These are phyloP conservation scores for Leptogaster cylindrica DNA, from an alignment of 2,888 invertebrate genomes.

Conservation along the genomic window DNA sequence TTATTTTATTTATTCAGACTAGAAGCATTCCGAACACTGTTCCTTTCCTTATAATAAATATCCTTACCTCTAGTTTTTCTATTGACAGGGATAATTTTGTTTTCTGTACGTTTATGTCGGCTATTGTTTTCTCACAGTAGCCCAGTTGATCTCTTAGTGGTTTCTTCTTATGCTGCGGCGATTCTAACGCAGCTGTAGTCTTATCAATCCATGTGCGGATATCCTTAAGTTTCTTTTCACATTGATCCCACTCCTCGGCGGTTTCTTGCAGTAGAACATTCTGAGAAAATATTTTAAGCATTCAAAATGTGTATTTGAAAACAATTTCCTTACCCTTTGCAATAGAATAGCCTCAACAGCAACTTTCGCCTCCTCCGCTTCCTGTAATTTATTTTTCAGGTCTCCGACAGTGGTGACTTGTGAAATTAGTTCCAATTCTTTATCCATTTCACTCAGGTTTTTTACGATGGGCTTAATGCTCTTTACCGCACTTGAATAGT, in stretches of 20 bases:
- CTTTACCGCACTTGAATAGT: slow-evolving; percentile 87
- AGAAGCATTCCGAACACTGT: neutral
- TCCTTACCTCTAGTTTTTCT: slow-evolving; percentile 84
- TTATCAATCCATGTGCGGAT: slow-evolving; percentile 89
- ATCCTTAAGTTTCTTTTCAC: slow-evolving; percentile 91
- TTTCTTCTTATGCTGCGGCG: slow-evolving; percentile 83
- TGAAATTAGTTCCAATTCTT: slow-evolving; percentile 84
- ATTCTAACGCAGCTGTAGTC: slow-evolving; percentile 76
- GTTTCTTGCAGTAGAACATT: slow-evolving; percentile 88
- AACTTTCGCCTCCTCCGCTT: slow-evolving; percentile 85
- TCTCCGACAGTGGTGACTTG: slow-evolving; percentile 85
- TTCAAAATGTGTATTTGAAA: neutral
- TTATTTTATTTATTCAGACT: neutral
- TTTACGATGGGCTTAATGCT: slow-evolving; percentile 87
- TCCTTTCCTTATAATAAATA: neutral
- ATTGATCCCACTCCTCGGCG: slow-evolving; percentile 95
- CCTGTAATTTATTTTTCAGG: slow-evolving; percentile 82
- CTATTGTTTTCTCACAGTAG: slow-evolving; percentile 82
- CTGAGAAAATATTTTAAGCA: slow-evolving; percentile 61
- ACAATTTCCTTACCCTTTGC: slow-evolving; percentile 74
- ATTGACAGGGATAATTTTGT: slow-evolving; percentile 87
- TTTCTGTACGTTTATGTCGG: slow-evolving; percentile 87
- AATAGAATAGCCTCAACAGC: slow-evolving; percentile 83
- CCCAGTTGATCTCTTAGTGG: slow-evolving; percentile 87
- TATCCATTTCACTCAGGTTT: slow-evolving; percentile 89